Conservation (phyloP, 37 sponge, comb jelly and placozoan genomes). For the Cliona cf. orientalis region DNA sequence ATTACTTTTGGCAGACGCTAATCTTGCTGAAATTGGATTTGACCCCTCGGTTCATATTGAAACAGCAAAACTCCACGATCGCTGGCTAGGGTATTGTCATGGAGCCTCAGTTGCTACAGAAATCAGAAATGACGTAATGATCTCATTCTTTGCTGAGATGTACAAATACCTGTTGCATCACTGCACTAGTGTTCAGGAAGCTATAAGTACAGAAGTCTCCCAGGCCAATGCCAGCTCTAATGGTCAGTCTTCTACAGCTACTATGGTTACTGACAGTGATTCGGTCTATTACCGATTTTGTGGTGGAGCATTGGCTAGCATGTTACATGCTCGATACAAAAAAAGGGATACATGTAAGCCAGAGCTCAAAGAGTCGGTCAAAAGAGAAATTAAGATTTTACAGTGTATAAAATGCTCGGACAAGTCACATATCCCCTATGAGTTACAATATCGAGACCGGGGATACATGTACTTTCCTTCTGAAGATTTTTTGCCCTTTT, state of each 20-base stretch:
- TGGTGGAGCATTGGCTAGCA: conserved; percentile 14
- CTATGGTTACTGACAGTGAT: too few relatives aligned
- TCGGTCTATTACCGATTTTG: conserved; percentile 33
- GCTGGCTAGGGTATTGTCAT: conserved; percentile 5
- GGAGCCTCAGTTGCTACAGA: not conserved
- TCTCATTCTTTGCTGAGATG: not conserved
- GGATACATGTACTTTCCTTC: conserved; percentile 32
- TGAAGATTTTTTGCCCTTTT: conserved; percentile 10
- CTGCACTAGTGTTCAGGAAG: not conserved
- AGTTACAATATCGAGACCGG: conserved; percentile 11
- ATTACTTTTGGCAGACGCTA: not conserved
- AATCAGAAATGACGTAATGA: not conserved
- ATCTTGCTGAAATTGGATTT: not conserved
- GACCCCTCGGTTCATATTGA: not conserved
- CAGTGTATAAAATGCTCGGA: not conserved
- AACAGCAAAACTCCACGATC: too few relatives aligned
- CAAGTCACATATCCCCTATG: conserved; percentile 4
- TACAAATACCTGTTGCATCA: conserved; percentile 9
- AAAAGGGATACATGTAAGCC: not conserved
- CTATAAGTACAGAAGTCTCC: not conserved
- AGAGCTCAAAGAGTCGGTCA: not conserved
- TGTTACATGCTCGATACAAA: conserved; percentile 10
- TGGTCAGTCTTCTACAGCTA: too few relatives aligned
- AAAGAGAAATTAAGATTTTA: conserved; percentile 7
- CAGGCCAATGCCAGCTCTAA: too few relatives aligned